Conservation (phyloP, 2,113 vertebrate genomes). For the Ammodramus savannarum region DNA sequence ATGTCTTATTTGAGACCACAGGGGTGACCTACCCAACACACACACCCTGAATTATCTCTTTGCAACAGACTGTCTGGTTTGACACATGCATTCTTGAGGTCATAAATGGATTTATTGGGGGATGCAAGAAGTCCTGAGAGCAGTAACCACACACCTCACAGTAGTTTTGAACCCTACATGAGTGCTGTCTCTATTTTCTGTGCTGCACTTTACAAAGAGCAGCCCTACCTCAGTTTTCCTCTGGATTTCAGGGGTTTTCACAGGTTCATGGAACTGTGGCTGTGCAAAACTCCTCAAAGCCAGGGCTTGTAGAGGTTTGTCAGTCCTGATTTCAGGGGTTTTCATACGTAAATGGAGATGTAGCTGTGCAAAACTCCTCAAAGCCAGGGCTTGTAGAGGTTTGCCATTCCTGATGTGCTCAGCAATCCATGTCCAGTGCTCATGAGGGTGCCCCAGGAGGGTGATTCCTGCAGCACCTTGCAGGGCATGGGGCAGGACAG, state of each 20-base stretch:
- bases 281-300: neutral
- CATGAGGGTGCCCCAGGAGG: neutral
- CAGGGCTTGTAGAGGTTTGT: neutral
- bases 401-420: neutral
- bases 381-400: neutral
- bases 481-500: neutral
- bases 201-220: neutral
- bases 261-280: accelerated
- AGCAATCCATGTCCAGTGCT: neutral
- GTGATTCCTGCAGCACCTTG: neutral
- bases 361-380: neutral
- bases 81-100: neutral
- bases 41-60: neutral
- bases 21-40: accelerated
- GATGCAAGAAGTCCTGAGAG: neutral
- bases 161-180: neutral
- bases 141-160: neutral
- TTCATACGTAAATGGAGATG: neutral
- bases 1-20: neutral
- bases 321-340: neutral
- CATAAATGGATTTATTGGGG: neutral
- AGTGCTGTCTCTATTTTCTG: neutral
- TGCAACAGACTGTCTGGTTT: neutral
- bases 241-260: neutral
- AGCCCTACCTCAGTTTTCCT: neutral